phyloP scores from a whole-genome alignment of 2,888 invertebrate species.

The Drosophila dives region DNA sequence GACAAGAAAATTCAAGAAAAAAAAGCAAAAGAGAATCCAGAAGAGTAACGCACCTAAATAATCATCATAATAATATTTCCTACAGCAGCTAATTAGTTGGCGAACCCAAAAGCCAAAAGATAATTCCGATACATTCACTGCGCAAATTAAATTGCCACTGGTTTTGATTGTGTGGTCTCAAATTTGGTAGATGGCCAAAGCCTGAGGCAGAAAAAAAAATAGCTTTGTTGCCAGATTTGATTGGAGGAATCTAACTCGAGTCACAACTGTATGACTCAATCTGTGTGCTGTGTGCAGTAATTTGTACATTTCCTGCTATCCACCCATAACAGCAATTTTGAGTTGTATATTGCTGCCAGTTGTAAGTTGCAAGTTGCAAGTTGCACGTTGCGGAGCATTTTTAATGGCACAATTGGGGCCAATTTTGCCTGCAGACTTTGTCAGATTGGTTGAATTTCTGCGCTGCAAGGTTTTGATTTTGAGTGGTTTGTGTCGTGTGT shows the following conservation, averaged over 20 bases:
- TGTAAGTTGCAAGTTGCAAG: slow-evolving; percentile 17
- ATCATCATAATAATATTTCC: slow-evolving; percentile 17
- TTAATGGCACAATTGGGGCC: slow-evolving; percentile 49
- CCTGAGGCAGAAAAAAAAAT: slow-evolving; percentile 5
- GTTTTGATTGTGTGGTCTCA: slow-evolving; percentile 34
- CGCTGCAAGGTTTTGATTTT: slow-evolving; percentile 40
- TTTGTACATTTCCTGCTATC: slow-evolving; percentile 52
- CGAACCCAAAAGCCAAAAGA: slow-evolving; percentile 36
- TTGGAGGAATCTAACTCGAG: slow-evolving; percentile 27
- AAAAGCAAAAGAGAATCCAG: slow-evolving; percentile 11
- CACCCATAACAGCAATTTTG: slow-evolving; percentile 40
- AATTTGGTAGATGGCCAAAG: slow-evolving; percentile 4
- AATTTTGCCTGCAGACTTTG: slow-evolving; percentile 48
- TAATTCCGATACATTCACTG: slow-evolving; percentile 56
- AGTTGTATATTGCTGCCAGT: not conserved
- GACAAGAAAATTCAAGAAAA: slow-evolving; percentile 22
- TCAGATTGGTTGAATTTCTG: slow-evolving; percentile 25
- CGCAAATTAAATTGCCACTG: slow-evolving; percentile 72
- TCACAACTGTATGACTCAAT: slow-evolving; percentile 59
- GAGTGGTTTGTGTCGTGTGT: slow-evolving; percentile 38
- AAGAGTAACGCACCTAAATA: slow-evolving; percentile 16
- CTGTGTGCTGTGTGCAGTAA: slow-evolving; percentile 35
- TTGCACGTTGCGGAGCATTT: slow-evolving; percentile 20
- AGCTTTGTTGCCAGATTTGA: slow-evolving; percentile 26
- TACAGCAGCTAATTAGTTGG: slow-evolving; percentile 52